phyloP scores from a whole-genome alignment of 2,888 invertebrate genomes.

The Agrochola macilenta region DNA sequence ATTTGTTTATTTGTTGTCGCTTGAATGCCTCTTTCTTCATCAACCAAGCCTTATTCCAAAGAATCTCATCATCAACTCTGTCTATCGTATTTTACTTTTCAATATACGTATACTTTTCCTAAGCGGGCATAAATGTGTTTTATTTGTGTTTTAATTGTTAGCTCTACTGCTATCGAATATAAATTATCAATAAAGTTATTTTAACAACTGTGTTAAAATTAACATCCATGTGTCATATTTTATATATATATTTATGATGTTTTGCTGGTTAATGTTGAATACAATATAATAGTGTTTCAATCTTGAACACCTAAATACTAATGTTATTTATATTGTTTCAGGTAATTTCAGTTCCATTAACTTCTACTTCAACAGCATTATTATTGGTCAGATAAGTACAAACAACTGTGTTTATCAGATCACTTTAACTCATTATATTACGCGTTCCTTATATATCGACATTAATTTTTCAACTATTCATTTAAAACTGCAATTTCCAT shows the following conservation, averaged over 20 bases:
- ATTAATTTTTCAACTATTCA: background rate
- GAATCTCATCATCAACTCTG: background rate
- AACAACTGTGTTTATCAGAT: background rate
- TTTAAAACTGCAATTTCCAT: background rate
- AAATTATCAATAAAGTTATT: background rate
- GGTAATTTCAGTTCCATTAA: slow-evolving; percentile 45
- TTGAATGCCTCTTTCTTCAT: background rate
- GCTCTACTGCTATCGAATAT: background rate
- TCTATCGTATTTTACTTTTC: background rate
- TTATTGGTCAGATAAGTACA: slow-evolving; percentile 30
- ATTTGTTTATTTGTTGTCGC: background rate
- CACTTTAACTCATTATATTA: background rate
- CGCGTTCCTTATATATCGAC: background rate
- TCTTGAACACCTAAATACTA: slow-evolving; percentile 8
- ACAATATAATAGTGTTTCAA: background rate
- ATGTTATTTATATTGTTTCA: slow-evolving; percentile 58
- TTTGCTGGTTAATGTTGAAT: background rate
- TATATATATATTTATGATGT: background rate
- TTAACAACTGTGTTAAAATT: background rate
- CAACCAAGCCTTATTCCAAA: background rate
- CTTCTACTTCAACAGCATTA: background rate
- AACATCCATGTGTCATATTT: background rate
- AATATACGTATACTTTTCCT: too few species aligned
- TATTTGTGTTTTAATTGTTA: background rate
- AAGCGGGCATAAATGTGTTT: background rate